Conservation (phyloP, 2,113 vertebrate species). For the Piaya cayana region DNA sequence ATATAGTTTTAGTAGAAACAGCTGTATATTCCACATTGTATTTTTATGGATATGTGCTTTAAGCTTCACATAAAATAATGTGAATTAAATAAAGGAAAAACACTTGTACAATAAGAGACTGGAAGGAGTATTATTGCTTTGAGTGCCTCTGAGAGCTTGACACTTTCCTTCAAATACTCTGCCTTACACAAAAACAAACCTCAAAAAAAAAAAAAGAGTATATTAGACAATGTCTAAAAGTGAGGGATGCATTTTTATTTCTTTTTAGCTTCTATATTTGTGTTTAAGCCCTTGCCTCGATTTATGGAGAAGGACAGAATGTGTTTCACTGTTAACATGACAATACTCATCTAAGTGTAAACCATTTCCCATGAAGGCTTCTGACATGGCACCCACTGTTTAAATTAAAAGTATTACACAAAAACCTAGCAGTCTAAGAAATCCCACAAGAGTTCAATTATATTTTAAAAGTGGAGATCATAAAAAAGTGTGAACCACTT, state of each 20-base stretch:
- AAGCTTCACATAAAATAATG: background rate
- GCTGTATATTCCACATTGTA: background rate
- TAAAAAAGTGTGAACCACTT: background rate
- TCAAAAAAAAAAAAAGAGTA: background rate
- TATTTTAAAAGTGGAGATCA: background rate
- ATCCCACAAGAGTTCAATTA: background rate
- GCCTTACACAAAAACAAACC: background rate
- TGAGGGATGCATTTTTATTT: background rate
- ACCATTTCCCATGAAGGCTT: background rate
- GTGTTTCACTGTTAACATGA: background rate
- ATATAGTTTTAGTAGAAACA: background rate
- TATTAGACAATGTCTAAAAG: background rate
- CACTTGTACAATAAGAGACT: background rate
- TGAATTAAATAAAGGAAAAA: background rate
- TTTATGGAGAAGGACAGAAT: background rate
- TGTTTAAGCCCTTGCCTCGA: background rate
- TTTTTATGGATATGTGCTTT: background rate
- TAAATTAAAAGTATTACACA: background rate
- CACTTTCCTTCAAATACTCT: background rate
- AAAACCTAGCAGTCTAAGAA: background rate
- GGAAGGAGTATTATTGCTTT: background rate
- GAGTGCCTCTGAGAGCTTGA: background rate
- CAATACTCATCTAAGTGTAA: background rate
- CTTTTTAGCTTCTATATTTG: background rate
- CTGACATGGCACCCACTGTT: background rate